Percentiles rank a stretch among this genome's conserved stretches.
phyloP scores from a whole-genome alignment of 2,888 invertebrate genomes.

The Eupeodes luniger region DNA sequence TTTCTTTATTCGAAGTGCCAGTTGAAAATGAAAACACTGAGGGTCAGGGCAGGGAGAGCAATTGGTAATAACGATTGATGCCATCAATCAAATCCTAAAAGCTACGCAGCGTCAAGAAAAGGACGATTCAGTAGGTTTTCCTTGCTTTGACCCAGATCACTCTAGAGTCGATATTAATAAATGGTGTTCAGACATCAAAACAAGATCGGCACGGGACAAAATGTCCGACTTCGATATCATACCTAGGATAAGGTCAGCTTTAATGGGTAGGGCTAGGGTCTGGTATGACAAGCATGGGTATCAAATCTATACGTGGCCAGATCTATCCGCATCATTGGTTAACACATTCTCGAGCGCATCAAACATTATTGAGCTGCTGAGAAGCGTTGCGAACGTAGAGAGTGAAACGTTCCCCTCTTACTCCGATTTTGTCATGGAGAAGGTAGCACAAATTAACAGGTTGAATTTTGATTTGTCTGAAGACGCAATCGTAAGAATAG shows the following conservation, averaged over 20 bases:
- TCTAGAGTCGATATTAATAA: background rate
- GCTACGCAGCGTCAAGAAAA: background rate
- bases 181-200: background rate
- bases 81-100: background rate
- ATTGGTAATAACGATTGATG: background rate
- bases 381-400: background rate
- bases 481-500: too few relatives aligned
- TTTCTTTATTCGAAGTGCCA: too few relatives aligned
- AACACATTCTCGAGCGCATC: constrained; percentile 27
- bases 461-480: too few relatives aligned
- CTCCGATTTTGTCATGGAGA: too few relatives aligned
- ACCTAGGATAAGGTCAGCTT: constrained; percentile 48
- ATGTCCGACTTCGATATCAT: constrained; percentile 59
- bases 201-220: constrained; percentile 37
- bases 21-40: too few relatives aligned
- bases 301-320: constrained; percentile 46
- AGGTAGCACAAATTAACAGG: too few relatives aligned
- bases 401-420: too few relatives aligned
- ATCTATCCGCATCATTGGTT: constrained; percentile 23
- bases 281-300: constrained; percentile 63
- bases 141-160: constrained; percentile 22
- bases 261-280: constrained; percentile 43
- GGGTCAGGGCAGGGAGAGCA: too few relatives aligned
- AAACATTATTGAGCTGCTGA: background rate
- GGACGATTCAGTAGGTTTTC: constrained; percentile 9